Evolutionary conservation across 2,113 vertebrate species (phyloP), one percentile per base, ranked within the genome.

Genomic region (Podarcis raffonei): DNA sequence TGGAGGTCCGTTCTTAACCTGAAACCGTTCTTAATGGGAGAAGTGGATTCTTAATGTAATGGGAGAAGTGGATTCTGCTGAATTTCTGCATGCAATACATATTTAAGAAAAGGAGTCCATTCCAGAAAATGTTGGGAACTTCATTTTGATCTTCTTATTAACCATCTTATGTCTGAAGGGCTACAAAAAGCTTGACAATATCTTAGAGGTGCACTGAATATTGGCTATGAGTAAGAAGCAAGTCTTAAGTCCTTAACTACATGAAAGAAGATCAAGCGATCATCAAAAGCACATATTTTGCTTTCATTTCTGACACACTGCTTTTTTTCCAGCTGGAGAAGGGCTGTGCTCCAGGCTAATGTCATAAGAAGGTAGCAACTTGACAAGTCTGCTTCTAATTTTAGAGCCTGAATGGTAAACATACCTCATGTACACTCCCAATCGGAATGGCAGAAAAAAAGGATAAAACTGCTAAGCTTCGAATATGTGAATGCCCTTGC

Each of bases 381-480:
- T 75, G 80, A 88, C 87, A 65, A 53, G 27, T 16, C 9, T 82
- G 35, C 32, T 87, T 74, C 78, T 82, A 82, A 82, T 75, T 74
- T 82, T 82, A 88, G 69, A 62, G 79, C 53, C 25, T n/a, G 53
- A 57, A 65, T 39, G n/a, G 53, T 75, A 82, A 87, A 87, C 86
- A 39, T 62, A 74, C 68, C 35, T 87, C 62, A 69, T 42, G 27
- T 20, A 81, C 23, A 72, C 11, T 81, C 42, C 37, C 65, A 30
- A 86, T 79, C 62, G 25, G 85, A 78, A 48, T 53, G 27, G 39
- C 3, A 75, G 6, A 5, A 68, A 12, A 42, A 37, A 35, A 9
- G 30, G 35, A 16, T 75, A 74, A 87, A n/a, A 37, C 35, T 74
- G 20, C 78, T 82, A 75, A 87, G 32, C 32, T 74, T 59, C 18